Percentiles rank a stretch among this genome's conserved stretches.
phyloP scores from a whole-genome alignment of 2,888 invertebrate species.

The Rutpela maculata region DNA sequence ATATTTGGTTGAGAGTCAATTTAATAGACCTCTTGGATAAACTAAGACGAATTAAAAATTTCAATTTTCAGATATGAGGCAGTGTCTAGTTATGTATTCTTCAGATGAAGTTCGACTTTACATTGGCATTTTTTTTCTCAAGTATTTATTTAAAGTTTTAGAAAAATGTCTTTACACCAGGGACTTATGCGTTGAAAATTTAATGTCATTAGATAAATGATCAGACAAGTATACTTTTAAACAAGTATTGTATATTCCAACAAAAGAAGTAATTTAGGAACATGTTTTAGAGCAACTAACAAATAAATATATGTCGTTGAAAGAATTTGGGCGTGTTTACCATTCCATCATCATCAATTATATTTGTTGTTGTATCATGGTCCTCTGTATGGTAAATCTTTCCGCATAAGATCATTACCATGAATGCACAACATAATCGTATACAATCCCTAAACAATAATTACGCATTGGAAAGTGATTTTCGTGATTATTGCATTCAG shows the following conservation, averaged over 20 bases:
- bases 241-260: not conserved
- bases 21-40: no score
- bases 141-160: no score
- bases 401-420: conserved; percentile 28
- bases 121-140: no score
- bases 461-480: conserved; percentile 36
- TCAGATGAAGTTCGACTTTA: no score
- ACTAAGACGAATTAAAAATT: no score
- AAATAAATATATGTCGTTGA: conserved; percentile 55
- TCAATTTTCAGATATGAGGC: no score
- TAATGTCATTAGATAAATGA: conserved; percentile 18
- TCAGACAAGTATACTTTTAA: not conserved
- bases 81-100: no score
- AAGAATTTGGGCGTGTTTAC: conserved; percentile 54
- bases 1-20: no score
- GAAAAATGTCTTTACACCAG: no score
- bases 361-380: conserved; percentile 43
- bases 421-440: conserved; percentile 40
- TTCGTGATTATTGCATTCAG: conserved; percentile 35
- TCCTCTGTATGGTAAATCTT: conserved; percentile 28
- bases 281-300: conserved; percentile 35
- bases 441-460: conserved; percentile 35
- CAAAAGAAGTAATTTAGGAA: conserved; percentile 36
- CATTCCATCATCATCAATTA: conserved; percentile 57
- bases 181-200: not conserved